These are phyloP conservation scores for Drosophila tanythrix DNA, from an alignment of 2,888 invertebrate species.

Conservation along the genomic window DNA sequence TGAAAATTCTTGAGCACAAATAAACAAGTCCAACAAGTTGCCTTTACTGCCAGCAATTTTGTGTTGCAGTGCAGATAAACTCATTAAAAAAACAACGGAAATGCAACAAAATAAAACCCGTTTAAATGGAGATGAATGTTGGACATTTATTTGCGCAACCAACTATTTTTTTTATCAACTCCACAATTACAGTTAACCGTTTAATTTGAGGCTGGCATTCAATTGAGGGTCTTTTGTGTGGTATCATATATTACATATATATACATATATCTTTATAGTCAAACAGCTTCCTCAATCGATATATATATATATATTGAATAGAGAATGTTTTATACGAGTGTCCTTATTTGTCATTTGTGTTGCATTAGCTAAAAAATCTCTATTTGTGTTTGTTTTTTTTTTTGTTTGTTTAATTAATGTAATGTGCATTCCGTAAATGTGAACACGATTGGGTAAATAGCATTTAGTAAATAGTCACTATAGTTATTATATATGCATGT, in stretches of 20 bases:
- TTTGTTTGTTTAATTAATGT: constrained; percentile 33
- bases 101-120: constrained; percentile 34
- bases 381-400: constrained; percentile 23
- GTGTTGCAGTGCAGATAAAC: constrained; percentile 12
- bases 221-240: not conserved
- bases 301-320: constrained; percentile 12
- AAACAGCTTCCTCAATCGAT: constrained; percentile 45
- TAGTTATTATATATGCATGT: constrained; percentile 59
- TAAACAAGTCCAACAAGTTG: constrained; percentile 1
- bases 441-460: constrained; percentile 72
- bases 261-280: constrained; percentile 20
- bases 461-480: constrained; percentile 71
- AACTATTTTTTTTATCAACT: constrained; percentile 50
- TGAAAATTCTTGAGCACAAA: not conserved
- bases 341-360: constrained; percentile 14
- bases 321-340: not conserved
- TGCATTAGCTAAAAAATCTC: constrained; percentile 16
- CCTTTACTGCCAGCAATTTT: constrained; percentile 24
- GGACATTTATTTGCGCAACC: constrained; percentile 53
- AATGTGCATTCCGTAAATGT: constrained; percentile 65
- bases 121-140: constrained; percentile 50
- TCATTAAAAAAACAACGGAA: constrained; percentile 19
- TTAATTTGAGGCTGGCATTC: constrained; percentile 38
- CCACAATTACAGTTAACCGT: constrained; percentile 45
- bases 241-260: constrained; percentile 3